Conservation (phyloP, 2,888 invertebrate genomes). For the Drosophila ezoana region DNA sequence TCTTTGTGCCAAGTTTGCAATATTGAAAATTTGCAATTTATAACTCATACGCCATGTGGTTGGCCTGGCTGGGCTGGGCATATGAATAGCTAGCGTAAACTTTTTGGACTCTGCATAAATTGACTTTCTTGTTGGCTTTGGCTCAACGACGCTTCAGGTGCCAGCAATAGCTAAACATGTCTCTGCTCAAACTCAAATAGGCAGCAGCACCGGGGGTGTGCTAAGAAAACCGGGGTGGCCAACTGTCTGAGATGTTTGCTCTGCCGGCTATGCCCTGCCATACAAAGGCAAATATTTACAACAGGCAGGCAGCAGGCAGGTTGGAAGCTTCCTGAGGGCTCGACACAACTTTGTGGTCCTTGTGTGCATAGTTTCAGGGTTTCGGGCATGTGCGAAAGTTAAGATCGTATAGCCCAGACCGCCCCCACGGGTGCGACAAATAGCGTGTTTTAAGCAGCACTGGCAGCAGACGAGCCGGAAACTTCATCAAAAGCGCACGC, state of each 20-base stretch:
- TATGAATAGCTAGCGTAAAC: constrained; percentile 11
- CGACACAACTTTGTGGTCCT: constrained; percentile 55
- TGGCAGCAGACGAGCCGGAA: constrained; percentile 41
- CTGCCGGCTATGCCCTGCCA: constrained; percentile 48
- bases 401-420: constrained; percentile 31
- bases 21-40: constrained; percentile 41
- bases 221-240: background rate
- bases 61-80: background rate
- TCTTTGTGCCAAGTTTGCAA: constrained; percentile 37
- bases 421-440: constrained; percentile 39
- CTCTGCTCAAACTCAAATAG: constrained; percentile 23
- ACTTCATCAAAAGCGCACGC: constrained; percentile 74
- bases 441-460: constrained; percentile 35
- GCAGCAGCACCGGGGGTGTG: background rate
- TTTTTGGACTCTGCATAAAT: constrained; percentile 41
- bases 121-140: constrained; percentile 46
- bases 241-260: constrained; percentile 66
- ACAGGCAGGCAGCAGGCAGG: constrained; percentile 11
- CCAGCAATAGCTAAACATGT: constrained; percentile 36
- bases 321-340: constrained; percentile 20
- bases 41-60: constrained; percentile 28
- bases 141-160: constrained; percentile 44
- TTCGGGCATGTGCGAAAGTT: constrained; percentile 60
- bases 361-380: constrained; percentile 58
- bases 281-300: constrained; percentile 74